phyloP scores from a whole-genome alignment of 2,113 vertebrate species.

The Oenanthe melanoleuca region DNA sequence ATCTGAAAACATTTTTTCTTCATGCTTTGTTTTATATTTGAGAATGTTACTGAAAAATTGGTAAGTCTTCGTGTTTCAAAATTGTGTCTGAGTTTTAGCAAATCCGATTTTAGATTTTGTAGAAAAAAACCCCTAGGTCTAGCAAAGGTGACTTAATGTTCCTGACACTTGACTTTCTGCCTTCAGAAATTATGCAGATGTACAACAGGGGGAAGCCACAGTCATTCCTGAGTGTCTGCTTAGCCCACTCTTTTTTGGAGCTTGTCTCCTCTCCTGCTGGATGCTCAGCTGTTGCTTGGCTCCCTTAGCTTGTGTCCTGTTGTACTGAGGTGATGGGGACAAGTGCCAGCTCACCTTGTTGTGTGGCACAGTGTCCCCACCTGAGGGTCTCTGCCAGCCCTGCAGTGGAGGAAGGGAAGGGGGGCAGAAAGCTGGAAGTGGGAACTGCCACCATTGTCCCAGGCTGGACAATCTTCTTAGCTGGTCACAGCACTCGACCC shows the following conservation, averaged over 20 bases:
- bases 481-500: rapidly evolving
- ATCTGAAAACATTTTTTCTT: not conserved
- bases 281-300: not conserved
- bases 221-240: rapidly evolving
- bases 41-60: not conserved
- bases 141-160: not conserved
- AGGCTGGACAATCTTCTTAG: not conserved
- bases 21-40: not conserved
- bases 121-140: rapidly evolving
- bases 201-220: not conserved
- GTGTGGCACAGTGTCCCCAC: rapidly evolving
- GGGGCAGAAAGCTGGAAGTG: not conserved
- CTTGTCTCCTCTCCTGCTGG: not conserved
- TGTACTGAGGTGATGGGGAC: not conserved
- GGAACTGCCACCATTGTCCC: rapidly evolving
- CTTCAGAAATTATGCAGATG: not conserved
- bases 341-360: not conserved
- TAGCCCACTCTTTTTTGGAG: not conserved
- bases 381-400: rapidly evolving
- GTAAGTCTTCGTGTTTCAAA: not conserved
- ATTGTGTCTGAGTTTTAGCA: not conserved
- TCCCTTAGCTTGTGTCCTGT: not conserved
- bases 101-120: not conserved
- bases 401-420: not conserved
- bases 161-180: not conserved